Evolutionary conservation across 2,113 vertebrate genomes (phyloP).

Genomic region (Turnix velox): DNA sequence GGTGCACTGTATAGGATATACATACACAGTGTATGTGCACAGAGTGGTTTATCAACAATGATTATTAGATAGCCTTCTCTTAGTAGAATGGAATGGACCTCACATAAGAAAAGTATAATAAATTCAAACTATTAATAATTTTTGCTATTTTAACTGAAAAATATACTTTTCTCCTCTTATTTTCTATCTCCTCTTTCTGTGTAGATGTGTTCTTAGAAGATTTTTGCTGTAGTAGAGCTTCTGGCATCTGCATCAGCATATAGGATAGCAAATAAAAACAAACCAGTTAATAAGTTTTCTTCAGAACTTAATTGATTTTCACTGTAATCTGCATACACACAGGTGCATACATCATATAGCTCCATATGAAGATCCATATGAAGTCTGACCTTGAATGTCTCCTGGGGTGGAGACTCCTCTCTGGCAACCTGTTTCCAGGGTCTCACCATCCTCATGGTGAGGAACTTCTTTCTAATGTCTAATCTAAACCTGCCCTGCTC

Average conservation of each 20-base stretch:
- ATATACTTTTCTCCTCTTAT: neutral
- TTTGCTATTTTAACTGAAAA: neutral
- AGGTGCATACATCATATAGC: neutral
- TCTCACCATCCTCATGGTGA: too few species aligned
- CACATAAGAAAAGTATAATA: neutral
- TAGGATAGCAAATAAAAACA: neutral
- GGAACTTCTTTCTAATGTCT: too few species aligned
- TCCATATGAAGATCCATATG: neutral
- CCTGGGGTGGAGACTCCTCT: too few species aligned
- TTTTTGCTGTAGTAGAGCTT: neutral
- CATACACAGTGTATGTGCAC: rapidly evolving
- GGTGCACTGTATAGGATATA: neutral
- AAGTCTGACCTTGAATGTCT: too few species aligned
- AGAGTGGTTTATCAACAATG: neutral
- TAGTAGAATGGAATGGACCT: neutral
- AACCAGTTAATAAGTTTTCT: neutral
- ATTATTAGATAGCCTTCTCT: neutral
- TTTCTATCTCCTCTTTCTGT: neutral
- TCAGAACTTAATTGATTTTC: neutral
- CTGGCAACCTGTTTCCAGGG: too few species aligned
- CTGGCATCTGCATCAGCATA: neutral
- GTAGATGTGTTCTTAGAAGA: neutral
- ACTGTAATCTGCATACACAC: neutral
- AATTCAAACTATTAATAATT: neutral
- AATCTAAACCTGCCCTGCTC: too few species aligned